Percentiles rank a stretch among this genome's conserved stretches.
phyloP scores from a whole-genome alignment of 2,888 invertebrate genomes.

The Limnephilus lunatus region DNA sequence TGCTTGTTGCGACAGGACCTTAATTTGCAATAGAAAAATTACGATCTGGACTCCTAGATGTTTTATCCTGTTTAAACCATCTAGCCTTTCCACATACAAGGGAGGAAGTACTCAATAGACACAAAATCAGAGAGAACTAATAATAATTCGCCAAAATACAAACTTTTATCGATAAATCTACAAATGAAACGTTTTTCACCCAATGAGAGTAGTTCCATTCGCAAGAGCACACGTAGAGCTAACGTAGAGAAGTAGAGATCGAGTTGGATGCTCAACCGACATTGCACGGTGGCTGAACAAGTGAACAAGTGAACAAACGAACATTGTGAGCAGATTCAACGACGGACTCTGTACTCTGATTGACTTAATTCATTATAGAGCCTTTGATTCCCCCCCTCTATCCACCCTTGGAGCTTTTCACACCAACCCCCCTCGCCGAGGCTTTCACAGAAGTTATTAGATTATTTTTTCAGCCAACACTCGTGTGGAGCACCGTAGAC shows the following conservation, averaged over 20 bases:
- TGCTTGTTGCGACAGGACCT: not conserved
- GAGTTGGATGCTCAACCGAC: not conserved
- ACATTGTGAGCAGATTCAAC: not conserved
- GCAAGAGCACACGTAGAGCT: not conserved
- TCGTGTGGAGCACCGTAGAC: conserved; percentile 13
- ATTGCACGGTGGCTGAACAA: not conserved
- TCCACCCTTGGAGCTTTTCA: not conserved
- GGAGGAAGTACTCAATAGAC: not conserved
- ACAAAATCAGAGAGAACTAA: not conserved
- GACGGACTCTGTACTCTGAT: conserved; percentile 18
- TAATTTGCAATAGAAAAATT: not conserved
- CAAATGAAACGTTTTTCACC: not conserved
- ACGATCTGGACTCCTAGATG: not conserved
- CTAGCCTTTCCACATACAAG: not conserved
- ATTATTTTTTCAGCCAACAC: conserved; percentile 7
- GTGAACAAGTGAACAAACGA: not conserved
- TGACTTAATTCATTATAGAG: conserved; percentile 49
- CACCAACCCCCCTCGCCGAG: not conserved
- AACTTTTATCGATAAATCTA: not conserved
- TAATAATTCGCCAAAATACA: too few relatives aligned
- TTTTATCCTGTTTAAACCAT: not conserved
- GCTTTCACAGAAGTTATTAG: conserved; percentile 28
- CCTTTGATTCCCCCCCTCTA: conserved; percentile 11
- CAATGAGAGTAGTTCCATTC: not conserved
- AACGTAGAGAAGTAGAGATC: not conserved